Percentiles rank a stretch among this genome's conserved stretches.
phyloP scores from a whole-genome alignment of 2,797 vertebrate genomes.

The Pogonophryne albipinna region DNA sequence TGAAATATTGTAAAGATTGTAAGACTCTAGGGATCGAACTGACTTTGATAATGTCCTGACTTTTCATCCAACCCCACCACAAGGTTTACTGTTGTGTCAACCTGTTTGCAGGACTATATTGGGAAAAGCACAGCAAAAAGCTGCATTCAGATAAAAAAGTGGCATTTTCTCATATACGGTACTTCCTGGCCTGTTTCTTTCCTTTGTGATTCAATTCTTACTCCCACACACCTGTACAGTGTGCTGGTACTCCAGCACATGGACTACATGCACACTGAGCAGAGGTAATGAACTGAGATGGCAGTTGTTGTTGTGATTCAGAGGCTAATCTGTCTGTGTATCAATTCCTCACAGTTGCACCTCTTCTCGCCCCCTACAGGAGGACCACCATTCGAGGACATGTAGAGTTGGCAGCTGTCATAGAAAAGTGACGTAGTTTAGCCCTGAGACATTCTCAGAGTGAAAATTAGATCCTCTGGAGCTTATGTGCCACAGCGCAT shows the following conservation, averaged over 20 bases:
- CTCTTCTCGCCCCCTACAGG: slow-evolving; percentile 60
- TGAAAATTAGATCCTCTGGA: slow-evolving; percentile 75
- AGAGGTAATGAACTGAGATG: slow-evolving; percentile 74
- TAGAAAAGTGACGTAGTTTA: slow-evolving; percentile 68
- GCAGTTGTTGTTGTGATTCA: slow-evolving; percentile 71
- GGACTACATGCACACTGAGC: slow-evolving; percentile 35
- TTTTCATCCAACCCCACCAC: not conserved
- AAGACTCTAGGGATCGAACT: not conserved
- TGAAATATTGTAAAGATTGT: not conserved
- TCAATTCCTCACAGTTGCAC: slow-evolving; percentile 69
- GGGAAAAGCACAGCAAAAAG: slow-evolving; percentile 8
- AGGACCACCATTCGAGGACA: slow-evolving; percentile 68
- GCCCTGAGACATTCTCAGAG: slow-evolving; percentile 64
- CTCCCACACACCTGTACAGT: slow-evolving; percentile 36
- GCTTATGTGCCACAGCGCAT: slow-evolving; percentile 69
- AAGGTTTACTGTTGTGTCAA: not conserved
- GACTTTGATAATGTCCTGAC: not conserved
- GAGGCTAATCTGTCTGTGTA: slow-evolving; percentile 62
- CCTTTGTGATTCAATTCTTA: slow-evolving; percentile 13
- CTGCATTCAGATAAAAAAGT: not conserved
- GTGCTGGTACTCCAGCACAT: slow-evolving; percentile 8
- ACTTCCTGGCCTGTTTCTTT: slow-evolving; percentile 7
- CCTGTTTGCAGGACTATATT: slow-evolving; percentile 9
- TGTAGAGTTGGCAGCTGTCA: slow-evolving; percentile 80
- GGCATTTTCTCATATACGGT: not conserved